A percentile compares a stretch with the other conserved stretches of the same genome.
Evolutionary conservation across 2,113 vertebrate genomes (phyloP).

Genomic region (Seriola dumerili): DNA sequence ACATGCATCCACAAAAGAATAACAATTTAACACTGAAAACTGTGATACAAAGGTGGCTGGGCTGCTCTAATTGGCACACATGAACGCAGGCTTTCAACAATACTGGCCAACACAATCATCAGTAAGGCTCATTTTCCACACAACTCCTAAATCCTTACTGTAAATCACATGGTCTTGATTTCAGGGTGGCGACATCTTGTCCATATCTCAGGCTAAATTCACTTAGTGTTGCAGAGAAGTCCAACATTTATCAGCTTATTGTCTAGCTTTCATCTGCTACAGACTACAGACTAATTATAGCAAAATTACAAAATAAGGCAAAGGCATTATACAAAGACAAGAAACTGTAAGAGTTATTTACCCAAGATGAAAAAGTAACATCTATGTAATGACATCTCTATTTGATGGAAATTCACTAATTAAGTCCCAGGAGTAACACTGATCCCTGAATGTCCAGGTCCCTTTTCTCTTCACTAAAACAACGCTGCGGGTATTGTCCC

Average conservation of each 20-base stretch:
- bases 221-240: slow-evolving; percentile 38
- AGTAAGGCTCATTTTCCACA: slow-evolving; percentile 14
- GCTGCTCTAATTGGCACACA: slow-evolving; percentile 21
- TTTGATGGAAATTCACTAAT: slow-evolving; percentile 24
- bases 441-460: slow-evolving; percentile 32
- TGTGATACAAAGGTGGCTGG: slow-evolving; percentile 45
- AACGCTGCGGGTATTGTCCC: slow-evolving; percentile 33
- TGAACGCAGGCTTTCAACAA: slow-evolving; percentile 16
- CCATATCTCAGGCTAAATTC: slow-evolving; percentile 7
- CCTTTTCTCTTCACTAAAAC: slow-evolving; percentile 47
- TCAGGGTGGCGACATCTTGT: slow-evolving; percentile 22
- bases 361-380: slow-evolving; percentile 16
- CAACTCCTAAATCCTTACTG: neutral
- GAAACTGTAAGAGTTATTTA: slow-evolving; percentile 4
- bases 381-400: slow-evolving; percentile 27
- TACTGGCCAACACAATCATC: slow-evolving; percentile 25
- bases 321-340: slow-evolving; percentile 32
- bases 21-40: slow-evolving; percentile 72
- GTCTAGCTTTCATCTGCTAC: slow-evolving; percentile 39
- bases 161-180: neutral
- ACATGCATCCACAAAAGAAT: slow-evolving; percentile 76
- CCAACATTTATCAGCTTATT: slow-evolving; percentile 35
- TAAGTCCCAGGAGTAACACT: slow-evolving; percentile 30
- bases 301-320: slow-evolving; percentile 64
- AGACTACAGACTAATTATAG: slow-evolving; percentile 23